A percentile compares a stretch with the other conserved stretches of the same genome.
Conservation (phyloP, 2,113 vertebrate genomes). For the Steatornis caripensis region DNA sequence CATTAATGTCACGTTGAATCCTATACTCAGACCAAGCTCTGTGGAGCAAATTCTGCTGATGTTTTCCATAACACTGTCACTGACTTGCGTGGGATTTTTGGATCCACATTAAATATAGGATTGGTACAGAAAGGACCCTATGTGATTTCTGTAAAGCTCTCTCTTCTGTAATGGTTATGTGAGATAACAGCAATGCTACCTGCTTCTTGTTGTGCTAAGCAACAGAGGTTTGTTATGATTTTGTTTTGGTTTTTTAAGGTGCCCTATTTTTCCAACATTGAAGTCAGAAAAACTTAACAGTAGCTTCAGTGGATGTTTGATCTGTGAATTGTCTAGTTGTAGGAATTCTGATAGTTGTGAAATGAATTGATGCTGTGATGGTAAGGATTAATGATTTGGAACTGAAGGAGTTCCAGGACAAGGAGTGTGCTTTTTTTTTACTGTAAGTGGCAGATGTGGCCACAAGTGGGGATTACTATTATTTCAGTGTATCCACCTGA, state of each 20-base stretch:
- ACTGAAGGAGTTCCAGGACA: not conserved
- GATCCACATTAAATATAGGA: not conserved
- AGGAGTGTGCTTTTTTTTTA: not conserved
- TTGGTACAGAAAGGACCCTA: not conserved
- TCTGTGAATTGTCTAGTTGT: not conserved
- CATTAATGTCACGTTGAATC: fast-evolving
- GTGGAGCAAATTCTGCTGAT: not conserved
- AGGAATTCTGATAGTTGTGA: not conserved
- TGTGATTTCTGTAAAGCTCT: not conserved
- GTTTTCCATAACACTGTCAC: not conserved
- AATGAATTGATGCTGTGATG: not conserved
- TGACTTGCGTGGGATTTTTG: not conserved
- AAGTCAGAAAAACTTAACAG: not conserved
- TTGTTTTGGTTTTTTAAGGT: not conserved
- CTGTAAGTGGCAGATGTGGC: not conserved
- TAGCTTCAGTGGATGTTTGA: not conserved
- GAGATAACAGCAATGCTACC: not conserved
- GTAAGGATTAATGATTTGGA: not conserved
- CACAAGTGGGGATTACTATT: not conserved
- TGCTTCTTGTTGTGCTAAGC: not conserved
- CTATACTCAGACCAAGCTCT: not conserved
- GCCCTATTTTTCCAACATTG: not conserved
- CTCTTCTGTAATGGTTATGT: not conserved
- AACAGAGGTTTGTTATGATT: not conserved
- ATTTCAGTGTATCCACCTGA: not conserved